Evolutionary conservation across 37 sponge, comb jelly and placozoan species (phyloP), one percentile per base, ranked within the genome.

Genomic region (Halichondria panicea): DNA sequence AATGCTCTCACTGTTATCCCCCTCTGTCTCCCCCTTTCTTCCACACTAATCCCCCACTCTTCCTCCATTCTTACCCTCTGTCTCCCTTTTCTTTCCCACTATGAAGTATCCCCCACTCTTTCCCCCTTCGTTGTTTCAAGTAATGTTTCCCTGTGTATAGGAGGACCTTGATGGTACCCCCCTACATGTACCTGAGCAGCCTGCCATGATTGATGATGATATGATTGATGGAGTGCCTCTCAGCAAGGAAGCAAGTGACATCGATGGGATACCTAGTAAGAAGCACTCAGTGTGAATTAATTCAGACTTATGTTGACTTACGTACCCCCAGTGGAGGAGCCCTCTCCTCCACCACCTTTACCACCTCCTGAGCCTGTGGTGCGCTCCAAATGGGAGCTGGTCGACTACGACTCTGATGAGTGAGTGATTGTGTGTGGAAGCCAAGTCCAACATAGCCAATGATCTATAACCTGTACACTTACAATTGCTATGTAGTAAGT

Each of bases 111-210:
- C n/a, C n/a, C n/a, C n/a, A n/a, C n/a, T n/a, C n/a, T n/a, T n/a
- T n/a, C n/a, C n/a, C n/a, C n/a, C n/a, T n/a, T n/a, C n/a, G n/a
- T n/a, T n/a, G n/a, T n/a, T n/a, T n/a, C n/a, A n/a, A n/a, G 11
- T 19, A 18, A 48, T n/a, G n/a, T n/a, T n/a, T n/a, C n/a, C n/a
- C 45, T n/a, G 22, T 38, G 25, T 24, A 36, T 61, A 78, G 34
- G 78, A 67, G n/a, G 68, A 81, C 45, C 33, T 85, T 25, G 91
- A 91, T 77, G 82, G 91, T 37, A 77, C 66, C 27, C 81, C 90
- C 0, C 58, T 90, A 7, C 37, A 54, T 58, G 89, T 80, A 19
- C 37, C 56, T 5, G 76, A 62, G 24, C 24, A 80, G 46, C 85
- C 80, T 84, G 89, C n/a, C n/a, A 11, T 79, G 43, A 54, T 55